phyloP scores from a whole-genome alignment of 2,113 vertebrate species.

The Sorex fumeus region DNA sequence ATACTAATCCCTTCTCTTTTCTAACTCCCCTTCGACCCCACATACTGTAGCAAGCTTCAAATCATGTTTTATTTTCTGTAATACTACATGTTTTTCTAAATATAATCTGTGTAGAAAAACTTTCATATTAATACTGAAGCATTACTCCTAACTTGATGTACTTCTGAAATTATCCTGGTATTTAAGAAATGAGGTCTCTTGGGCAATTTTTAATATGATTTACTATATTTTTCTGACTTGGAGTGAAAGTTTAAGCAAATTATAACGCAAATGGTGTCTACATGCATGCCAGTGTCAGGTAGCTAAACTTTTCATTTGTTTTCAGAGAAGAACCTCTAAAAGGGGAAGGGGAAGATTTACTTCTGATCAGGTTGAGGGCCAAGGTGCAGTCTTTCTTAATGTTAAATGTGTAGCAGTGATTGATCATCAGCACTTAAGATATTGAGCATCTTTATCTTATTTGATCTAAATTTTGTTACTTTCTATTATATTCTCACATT shows the following conservation, averaged over 20 bases:
- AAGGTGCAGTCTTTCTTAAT: rapidly evolving
- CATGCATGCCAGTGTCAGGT: rapidly evolving
- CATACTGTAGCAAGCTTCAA: too few species aligned
- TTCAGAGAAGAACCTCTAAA: not conserved
- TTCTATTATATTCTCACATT: too few species aligned
- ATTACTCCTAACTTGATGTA: too few species aligned
- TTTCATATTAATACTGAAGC: too few species aligned
- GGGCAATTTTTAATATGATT: not conserved
- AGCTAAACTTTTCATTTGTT: rapidly evolving
- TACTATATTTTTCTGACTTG: not conserved
- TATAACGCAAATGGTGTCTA: not conserved
- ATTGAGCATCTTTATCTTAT: not conserved
- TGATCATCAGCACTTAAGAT: too few species aligned
- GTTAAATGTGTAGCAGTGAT: rapidly evolving
- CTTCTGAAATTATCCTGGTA: too few species aligned
- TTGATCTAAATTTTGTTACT: not conserved
- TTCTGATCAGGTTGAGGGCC: rapidly evolving
- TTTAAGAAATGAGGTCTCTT: not conserved
- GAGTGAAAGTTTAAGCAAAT: not conserved
- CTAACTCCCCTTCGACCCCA: too few species aligned
- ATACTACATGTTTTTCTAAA: too few species aligned
- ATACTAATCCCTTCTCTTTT: too few species aligned
- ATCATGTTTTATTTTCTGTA: too few species aligned
- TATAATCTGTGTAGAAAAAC: too few species aligned
- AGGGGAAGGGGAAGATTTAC: too few species aligned